Evolutionary conservation across 2,797 vertebrate genomes (phyloP), one percentile per base, ranked within the genome.

Genomic region (Peromyscus aztecus): DNA sequence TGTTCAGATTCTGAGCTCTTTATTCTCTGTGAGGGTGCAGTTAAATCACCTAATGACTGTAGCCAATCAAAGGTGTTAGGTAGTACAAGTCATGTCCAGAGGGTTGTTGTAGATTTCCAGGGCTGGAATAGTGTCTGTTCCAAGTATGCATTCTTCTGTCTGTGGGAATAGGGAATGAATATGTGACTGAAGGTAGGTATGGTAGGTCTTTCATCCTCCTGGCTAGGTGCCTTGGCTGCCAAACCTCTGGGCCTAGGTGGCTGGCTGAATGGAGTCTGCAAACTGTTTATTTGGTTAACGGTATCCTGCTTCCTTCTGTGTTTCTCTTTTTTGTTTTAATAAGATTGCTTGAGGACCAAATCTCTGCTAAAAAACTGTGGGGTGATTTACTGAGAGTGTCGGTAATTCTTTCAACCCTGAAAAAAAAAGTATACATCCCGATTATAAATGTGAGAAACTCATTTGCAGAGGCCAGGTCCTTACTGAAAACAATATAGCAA

Each of bases 211-310:
- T 43, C 34, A 19, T 89, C 46, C 4, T 40, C 43, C 34, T 52
- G 9, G 3, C 24, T 27, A 43, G 37, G 37, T 57, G 29, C 52
- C 1, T 31, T 65, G 71, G 31, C 71, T 88, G 49, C 43, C 5
- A 40, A 69, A 73, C 46, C 27, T 78, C 31, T 40, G 2, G 14
- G 46, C 67, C 11, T 43, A 31, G 40, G 24, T 67, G 76, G 46
- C 10, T 21, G 46, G 76, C 4, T 80, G 34, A 88, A 77, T 23
- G 19, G 43, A 87, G 49, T 49, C 43, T 87, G 67, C 63, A 83
- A 80, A 71, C 43, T 65, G 12, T 59, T 19, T 71, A 37, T 93
- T 77, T 93, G 88, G 37, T 89, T 90, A 57, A 91, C 31, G 78
- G 46, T 73, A 37, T 63, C 59, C 49, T 59, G 34, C 24, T 89